These are phyloP conservation scores for Bombus sibiricus DNA, from an alignment of 1,140 invertebrate species.

Conservation along the genomic window DNA sequence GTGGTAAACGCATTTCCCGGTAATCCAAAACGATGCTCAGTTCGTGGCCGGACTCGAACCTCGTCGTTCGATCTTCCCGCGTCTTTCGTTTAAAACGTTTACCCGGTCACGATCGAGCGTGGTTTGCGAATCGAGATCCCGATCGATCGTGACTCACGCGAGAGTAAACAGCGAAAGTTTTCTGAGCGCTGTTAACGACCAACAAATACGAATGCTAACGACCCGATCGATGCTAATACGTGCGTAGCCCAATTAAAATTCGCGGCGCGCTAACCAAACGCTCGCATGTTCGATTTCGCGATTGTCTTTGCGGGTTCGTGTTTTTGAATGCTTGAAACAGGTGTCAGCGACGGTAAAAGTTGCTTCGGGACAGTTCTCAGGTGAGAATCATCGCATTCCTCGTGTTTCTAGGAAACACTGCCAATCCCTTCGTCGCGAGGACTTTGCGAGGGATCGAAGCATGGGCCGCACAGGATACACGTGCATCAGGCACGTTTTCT, in stretches of 20 bases:
- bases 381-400: conserved; percentile 23
- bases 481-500: conserved; percentile 89
- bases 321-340: not conserved
- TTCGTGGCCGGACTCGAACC: not conserved
- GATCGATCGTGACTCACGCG: not conserved
- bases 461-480: conserved; percentile 90
- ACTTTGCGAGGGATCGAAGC: conserved; percentile 47
- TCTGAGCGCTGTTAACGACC: not conserved
- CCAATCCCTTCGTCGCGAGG: conserved; percentile 45
- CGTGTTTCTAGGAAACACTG: conserved; percentile 67
- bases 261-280: not conserved
- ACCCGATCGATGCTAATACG: too few relatives aligned
- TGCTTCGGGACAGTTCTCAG: not conserved
- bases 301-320: not conserved
- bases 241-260: conserved; percentile 9
- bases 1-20: conserved; percentile 57
- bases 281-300: too few relatives aligned
- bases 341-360: conserved; percentile 2
- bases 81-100: not conserved
- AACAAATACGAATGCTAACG: not conserved
- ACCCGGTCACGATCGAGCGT: not conserved
- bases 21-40: conserved; percentile 49
- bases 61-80: not conserved
- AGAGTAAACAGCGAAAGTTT: conserved; percentile 35
- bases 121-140: not conserved